Base-by-base conservation (phyloP, 2,888 invertebrate species). In the Acleris sparsana region DNA sequence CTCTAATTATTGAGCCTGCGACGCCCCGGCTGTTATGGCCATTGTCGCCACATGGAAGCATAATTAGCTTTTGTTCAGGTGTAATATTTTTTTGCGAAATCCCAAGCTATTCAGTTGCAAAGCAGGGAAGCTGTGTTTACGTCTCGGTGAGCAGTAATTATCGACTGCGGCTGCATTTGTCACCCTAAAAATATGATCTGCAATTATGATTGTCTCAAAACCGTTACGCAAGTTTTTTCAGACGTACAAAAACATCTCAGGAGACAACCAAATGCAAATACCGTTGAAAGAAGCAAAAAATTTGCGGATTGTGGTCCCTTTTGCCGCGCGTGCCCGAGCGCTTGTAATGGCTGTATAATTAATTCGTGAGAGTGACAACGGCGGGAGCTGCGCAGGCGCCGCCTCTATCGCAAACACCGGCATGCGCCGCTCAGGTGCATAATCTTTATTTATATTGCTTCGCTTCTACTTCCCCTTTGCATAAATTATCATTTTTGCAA, bases 381-480 rank as follows among this genome's bases (percentile, higher is more conserved):
- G 13, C 74, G 78, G 79, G 85, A 87, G 82, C 85, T 83, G 86
- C 80, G 77, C 78, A 70, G 72, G 76, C 46, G 62, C 25, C 60
- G 52, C 76, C 75, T 73, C 84, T 83, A 79, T 80, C 78, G 83
- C 83, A 75, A 80, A 80, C 80, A 79, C 77, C 79, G 80, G 83
- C 84, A 84, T 84, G 87, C 84, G 81, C 71, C 77, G 74, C 76
- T 92, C 90, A 92, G 91, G 92, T 92, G 92, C 83, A 86, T 90
- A 88, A 89, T 86, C 89, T 88, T 89, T 89, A 87, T 90, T 88
- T 87, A 82, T 77, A 79, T 80, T 88, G 88, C 79, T 87, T 86
- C 87, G 84, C 87, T 78, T 75, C 81, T 75, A 80, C 88, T 92
- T 91, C 89, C 92, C 92, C 92, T 90, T 91, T 91, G 91, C 90